Percentiles rank a stretch among this genome's conserved stretches.
Conservation (phyloP, 2,113 vertebrate species). For the Heterocephalus glaber region DNA sequence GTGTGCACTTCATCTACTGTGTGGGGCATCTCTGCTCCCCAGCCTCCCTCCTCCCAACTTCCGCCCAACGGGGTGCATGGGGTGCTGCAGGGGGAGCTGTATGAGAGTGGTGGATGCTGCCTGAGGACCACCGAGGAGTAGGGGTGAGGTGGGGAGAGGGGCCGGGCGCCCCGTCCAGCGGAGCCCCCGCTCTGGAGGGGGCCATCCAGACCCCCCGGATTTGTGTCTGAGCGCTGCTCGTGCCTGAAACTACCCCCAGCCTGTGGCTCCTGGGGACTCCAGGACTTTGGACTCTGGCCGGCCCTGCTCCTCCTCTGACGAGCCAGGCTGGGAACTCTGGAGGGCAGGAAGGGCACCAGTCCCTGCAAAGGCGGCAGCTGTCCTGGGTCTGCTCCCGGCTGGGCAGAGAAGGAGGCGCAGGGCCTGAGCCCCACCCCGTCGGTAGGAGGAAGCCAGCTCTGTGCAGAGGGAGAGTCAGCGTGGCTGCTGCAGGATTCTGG, state of each 20-base stretch:
- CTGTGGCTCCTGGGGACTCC: background rate
- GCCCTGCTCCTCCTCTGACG: background rate
- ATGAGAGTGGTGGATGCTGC: background rate
- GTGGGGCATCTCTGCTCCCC: background rate
- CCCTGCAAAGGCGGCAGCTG: background rate
- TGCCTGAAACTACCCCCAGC: background rate
- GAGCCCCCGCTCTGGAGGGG: background rate
- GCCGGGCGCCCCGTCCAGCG: background rate
- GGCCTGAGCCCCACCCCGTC: background rate
- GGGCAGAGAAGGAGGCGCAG: background rate
- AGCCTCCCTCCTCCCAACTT: background rate
- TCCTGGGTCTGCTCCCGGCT: background rate
- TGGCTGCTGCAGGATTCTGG: background rate
- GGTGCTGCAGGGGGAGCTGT: background rate
- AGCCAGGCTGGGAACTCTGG: background rate
- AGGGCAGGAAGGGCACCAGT: background rate
- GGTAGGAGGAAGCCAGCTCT: background rate
- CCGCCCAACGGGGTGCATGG: background rate
- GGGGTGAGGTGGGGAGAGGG: background rate
- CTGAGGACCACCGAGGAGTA: background rate
- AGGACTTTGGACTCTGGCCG: background rate
- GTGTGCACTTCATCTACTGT: fast-evolving
- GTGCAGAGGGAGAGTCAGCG: background rate
- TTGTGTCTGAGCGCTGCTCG: background rate
- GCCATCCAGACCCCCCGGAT: background rate